Conservation (phyloP, 2,888 invertebrate genomes). For the Conus canariensis region DNA sequence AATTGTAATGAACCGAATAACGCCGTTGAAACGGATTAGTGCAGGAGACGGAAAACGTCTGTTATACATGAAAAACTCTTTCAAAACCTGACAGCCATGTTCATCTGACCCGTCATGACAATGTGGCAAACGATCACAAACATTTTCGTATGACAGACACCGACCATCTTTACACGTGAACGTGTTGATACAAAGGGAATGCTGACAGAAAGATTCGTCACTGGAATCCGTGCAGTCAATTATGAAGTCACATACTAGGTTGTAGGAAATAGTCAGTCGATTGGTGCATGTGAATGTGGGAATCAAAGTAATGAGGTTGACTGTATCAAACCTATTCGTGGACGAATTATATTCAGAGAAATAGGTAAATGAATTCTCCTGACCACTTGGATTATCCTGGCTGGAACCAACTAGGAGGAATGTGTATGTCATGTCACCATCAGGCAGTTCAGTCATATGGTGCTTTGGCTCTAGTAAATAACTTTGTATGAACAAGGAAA, state of each 20-base stretch:
- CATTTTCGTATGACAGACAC: background rate
- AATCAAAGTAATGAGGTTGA: background rate
- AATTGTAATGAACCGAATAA: too few species aligned
- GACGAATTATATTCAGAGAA: too few species aligned
- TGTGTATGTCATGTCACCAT: background rate
- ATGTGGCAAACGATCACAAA: background rate
- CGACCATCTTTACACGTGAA: background rate
- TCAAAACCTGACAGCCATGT: background rate
- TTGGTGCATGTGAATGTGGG: background rate
- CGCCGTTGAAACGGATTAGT: too few species aligned
- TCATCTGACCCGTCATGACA: background rate
- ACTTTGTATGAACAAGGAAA: background rate
- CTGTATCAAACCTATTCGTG: background rate
- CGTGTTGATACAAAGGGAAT: background rate
- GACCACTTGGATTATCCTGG: background rate
- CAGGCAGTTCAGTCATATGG: background rate
- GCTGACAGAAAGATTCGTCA: background rate
- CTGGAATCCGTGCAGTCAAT: background rate
- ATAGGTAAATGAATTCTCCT: too few species aligned
- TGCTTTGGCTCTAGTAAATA: background rate
- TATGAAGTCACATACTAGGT: slow-evolving; percentile 16
- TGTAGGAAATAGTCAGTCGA: background rate
- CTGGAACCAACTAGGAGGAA: background rate
- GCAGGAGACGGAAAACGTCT: too few species aligned
- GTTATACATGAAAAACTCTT: too few species aligned